These are phyloP conservation scores for Otus sunia DNA, from an alignment of 2,113 vertebrate genomes.

Conservation along the genomic window DNA sequence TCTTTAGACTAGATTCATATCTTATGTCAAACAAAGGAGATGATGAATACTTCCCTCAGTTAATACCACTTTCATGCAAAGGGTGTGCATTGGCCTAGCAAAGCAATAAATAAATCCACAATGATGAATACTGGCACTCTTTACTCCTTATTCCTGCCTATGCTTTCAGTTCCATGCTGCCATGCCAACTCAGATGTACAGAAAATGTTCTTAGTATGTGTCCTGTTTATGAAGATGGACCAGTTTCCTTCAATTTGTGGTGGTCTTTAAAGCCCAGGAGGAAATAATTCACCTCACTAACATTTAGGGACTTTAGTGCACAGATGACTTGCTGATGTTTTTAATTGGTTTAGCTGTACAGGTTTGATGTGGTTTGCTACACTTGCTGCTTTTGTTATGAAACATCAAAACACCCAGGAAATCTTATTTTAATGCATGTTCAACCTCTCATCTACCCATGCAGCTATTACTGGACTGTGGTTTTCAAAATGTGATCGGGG, in stretches of 20 bases:
- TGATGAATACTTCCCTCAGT: conserved; percentile 19
- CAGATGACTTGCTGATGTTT: conserved; percentile 7
- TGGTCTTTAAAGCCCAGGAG: background rate
- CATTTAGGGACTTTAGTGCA: background rate
- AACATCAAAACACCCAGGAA: conserved; percentile 21
- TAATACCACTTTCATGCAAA: background rate
- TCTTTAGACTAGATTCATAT: conserved; percentile 4
- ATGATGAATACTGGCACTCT: background rate
- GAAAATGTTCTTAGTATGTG: background rate
- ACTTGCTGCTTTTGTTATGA: conserved; percentile 25
- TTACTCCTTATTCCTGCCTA: background rate
- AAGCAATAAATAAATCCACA: conserved; percentile 14
- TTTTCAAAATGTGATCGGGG: background rate
- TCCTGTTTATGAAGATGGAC: background rate
- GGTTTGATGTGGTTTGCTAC: conserved; percentile 50
- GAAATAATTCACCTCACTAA: conserved; percentile 3
- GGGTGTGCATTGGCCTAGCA: background rate
- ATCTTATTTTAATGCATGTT: background rate
- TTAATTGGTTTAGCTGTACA: background rate
- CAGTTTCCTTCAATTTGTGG: background rate
- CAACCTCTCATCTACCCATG: conserved; percentile 4
- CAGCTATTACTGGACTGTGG: conserved; percentile 1
- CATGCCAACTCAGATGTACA: background rate
- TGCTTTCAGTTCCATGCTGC: conserved; percentile 2
- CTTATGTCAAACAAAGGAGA: conserved; percentile 9